These are phyloP conservation scores for Astreopora myriophthalma DNA, from an alignment of 64 coral and sea anemone species.

Conservation along the genomic window DNA sequence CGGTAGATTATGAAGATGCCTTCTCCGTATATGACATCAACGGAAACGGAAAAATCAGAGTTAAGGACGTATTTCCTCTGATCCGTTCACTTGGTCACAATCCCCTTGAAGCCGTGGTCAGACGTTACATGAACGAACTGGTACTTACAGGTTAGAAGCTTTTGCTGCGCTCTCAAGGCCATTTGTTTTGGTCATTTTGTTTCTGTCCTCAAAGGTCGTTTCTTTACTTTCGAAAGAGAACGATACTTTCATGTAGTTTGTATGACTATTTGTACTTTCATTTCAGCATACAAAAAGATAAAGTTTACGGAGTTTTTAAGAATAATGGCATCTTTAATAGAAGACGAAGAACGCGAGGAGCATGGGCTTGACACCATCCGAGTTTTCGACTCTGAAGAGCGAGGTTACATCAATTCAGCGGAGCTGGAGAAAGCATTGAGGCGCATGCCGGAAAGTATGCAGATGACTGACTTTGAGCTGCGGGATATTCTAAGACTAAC, in stretches of 20 bases:
- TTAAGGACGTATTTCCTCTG: slow-evolving; percentile 51
- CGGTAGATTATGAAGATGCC: slow-evolving; percentile 71
- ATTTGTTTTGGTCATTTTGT: neutral
- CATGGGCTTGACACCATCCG: slow-evolving; percentile 14
- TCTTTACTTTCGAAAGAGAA: too few relatives aligned
- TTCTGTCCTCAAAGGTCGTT: neutral
- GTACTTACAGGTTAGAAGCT: slow-evolving; percentile 51
- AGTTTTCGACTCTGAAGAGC: slow-evolving; percentile 67
- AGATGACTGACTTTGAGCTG: slow-evolving; percentile 50
- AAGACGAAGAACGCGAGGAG: slow-evolving; percentile 33
- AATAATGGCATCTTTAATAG: slow-evolving; percentile 65
- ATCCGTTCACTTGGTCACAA: slow-evolving; percentile 81
- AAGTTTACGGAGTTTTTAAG: slow-evolving; percentile 70
- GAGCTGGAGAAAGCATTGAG: slow-evolving; percentile 61
- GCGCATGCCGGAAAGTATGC: slow-evolving; percentile 66
- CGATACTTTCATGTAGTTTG: too few relatives aligned
- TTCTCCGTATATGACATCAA: slow-evolving; percentile 67
- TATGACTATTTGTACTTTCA: neutral
- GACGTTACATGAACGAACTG: slow-evolving; percentile 74
- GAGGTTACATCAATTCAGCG: slow-evolving; percentile 55
- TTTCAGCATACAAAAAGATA: slow-evolving; percentile 51
- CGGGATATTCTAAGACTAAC: slow-evolving; percentile 45
- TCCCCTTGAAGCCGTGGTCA: slow-evolving; percentile 47
- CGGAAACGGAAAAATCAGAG: slow-evolving; percentile 29
- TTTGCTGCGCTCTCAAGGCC: too few relatives aligned